phyloP scores from a whole-genome alignment of 2,888 invertebrate genomes.

The Lithophane leautieri region DNA sequence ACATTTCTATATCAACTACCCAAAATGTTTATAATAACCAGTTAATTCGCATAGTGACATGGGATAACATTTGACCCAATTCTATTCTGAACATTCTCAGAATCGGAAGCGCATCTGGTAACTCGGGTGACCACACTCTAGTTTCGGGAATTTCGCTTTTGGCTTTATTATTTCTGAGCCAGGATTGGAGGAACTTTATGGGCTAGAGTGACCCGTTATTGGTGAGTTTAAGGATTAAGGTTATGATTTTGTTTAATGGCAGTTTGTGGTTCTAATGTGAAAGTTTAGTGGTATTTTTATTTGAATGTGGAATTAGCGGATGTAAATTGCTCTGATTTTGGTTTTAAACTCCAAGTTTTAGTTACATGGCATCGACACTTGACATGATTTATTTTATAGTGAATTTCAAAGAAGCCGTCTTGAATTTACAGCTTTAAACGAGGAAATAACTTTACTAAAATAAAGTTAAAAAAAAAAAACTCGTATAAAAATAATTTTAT shows the following conservation, averaged over 20 bases:
- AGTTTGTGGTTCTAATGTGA: slow-evolving; percentile 7
- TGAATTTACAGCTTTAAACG: neutral
- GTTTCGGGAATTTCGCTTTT: slow-evolving; percentile 67
- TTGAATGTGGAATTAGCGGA: neutral
- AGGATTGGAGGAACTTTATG: slow-evolving; percentile 70
- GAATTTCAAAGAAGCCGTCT: neutral
- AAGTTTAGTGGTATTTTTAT: neutral
- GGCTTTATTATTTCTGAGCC: slow-evolving; percentile 71
- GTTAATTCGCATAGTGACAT: slow-evolving; percentile 29
- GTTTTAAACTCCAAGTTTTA: neutral
- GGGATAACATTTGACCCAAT: slow-evolving; percentile 27
- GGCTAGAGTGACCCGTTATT: slow-evolving; percentile 58
- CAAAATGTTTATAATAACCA: slow-evolving; percentile 17
- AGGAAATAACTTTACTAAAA: neutral
- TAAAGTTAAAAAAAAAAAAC: accelerated
- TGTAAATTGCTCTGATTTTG: neutral
- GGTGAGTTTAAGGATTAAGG: slow-evolving; percentile 5
- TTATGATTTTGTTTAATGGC: neutral
- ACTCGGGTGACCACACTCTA: slow-evolving; percentile 69
- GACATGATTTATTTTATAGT: neutral
- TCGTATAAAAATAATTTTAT: too few species aligned
- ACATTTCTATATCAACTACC: too few species aligned
- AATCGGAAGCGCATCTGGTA: slow-evolving; percentile 73
- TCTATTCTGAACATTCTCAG: slow-evolving; percentile 45
- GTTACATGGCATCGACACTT: neutral